Evolutionary conservation across 1,140 invertebrate species (phyloP).

Genomic region (Spodoptera litura): DNA sequence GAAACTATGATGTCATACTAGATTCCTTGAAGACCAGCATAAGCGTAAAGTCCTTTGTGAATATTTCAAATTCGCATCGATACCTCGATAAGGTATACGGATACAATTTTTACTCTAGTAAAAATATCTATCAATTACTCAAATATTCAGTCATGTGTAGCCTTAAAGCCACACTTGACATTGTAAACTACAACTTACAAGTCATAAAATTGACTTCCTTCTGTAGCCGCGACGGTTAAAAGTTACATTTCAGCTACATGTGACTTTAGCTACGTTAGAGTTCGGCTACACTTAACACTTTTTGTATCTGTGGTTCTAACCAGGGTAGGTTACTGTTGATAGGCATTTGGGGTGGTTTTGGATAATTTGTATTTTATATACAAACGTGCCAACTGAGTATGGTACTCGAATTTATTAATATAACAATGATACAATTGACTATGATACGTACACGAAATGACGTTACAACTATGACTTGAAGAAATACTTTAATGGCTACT

Average conservation of each 20-base stretch:
- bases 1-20: conserved; percentile 30
- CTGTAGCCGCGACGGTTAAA: no score
- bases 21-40: conserved; percentile 34
- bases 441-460: conserved; percentile 13
- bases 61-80: conserved; percentile 15
- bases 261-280: neutral
- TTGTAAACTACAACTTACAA: no score
- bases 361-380: conserved; percentile 39
- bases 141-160: neutral
- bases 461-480: neutral
- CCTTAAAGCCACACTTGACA: neutral
- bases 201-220: no score
- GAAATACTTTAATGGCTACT: conserved; percentile 4
- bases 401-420: conserved; percentile 46
- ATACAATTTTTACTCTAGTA: conserved; percentile 41
- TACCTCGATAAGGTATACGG: conserved; percentile 5
- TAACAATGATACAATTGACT: conserved; percentile 32
- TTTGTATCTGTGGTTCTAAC: conserved; percentile 13
- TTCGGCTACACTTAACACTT: conserved; percentile 3
- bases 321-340: conserved; percentile 25
- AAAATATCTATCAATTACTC: conserved; percentile 41
- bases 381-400: conserved; percentile 34
- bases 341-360: conserved; percentile 32
- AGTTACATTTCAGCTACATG: neutral
- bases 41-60: conserved; percentile 40